phyloP scores from a whole-genome alignment of 2,113 vertebrate genomes.

The Nansenia antarctica region DNA sequence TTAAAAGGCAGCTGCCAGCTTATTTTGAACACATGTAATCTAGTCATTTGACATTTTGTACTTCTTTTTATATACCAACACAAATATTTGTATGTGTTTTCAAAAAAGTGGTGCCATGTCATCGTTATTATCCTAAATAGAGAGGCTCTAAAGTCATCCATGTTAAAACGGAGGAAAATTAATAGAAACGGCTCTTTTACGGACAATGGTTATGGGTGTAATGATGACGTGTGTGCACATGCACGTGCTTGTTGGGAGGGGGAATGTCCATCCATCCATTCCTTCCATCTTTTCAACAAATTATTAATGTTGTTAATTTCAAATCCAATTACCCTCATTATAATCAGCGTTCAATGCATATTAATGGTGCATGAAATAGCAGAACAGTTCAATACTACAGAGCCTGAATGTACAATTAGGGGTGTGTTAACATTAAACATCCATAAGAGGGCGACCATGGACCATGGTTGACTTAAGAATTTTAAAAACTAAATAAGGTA shows the following conservation, averaged over 20 bases:
- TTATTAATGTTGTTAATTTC: not conserved
- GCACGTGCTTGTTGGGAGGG: not conserved
- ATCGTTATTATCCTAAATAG: too few species aligned
- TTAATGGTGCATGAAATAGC: not conserved
- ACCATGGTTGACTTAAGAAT: not conserved
- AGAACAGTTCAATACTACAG: not conserved
- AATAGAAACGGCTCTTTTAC: not conserved
- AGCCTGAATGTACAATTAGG: not conserved
- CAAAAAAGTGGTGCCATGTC: too few species aligned
- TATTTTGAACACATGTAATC: too few species aligned
- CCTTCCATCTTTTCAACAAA: not conserved
- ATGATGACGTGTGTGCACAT: not conserved
- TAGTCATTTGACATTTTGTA: too few species aligned
- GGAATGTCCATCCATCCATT: not conserved
- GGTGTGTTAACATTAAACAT: not conserved
- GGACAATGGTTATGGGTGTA: not conserved
- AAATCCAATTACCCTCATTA: not conserved
- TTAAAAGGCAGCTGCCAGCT: too few species aligned
- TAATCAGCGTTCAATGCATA: conserved; percentile 1
- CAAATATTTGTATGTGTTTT: too few species aligned
- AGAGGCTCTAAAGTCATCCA: too few species aligned
- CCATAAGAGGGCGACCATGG: not conserved
- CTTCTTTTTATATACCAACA: too few species aligned
- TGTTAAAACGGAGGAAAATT: not conserved
- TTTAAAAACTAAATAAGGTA: too few species aligned